Conservation (phyloP, 2,797 vertebrate species). For the Lithobates sylvaticus region DNA sequence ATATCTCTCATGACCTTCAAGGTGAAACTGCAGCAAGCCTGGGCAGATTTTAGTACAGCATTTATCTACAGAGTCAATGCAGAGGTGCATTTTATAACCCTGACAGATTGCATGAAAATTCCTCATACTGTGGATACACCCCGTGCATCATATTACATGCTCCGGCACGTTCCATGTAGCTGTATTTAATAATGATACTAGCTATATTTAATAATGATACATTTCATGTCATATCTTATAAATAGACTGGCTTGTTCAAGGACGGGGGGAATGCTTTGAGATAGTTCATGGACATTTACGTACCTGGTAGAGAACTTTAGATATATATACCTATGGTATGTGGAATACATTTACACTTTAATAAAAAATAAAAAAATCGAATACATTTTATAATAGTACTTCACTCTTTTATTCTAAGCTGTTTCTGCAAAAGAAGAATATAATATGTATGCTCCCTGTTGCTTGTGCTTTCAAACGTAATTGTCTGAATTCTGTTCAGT, state of each 20-base stretch:
- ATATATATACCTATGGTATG: background rate
- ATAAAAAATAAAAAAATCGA: background rate
- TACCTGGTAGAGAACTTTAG: background rate
- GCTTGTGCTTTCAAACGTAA: no score
- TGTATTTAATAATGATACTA: background rate
- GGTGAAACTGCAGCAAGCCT: conserved; percentile 13
- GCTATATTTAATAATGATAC: background rate
- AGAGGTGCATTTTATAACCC: conserved; percentile 3
- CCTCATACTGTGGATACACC: background rate
- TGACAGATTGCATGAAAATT: conserved; percentile 30
- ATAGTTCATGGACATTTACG: background rate
- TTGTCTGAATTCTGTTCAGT: no score
- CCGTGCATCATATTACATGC: background rate
- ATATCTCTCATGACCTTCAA: conserved; percentile 39
- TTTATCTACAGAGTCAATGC: background rate
- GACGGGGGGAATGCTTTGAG: background rate
- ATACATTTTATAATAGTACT: no score
- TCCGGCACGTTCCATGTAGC: background rate
- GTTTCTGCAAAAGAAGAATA: no score
- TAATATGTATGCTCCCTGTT: no score
- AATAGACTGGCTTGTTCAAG: background rate
- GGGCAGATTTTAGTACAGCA: background rate
- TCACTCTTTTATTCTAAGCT: no score
- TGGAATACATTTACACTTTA: background rate
- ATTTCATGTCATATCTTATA: background rate